Base-by-base conservation (phyloP, 1,140 invertebrate genomes). In the Penaeus chinensis region DNA sequence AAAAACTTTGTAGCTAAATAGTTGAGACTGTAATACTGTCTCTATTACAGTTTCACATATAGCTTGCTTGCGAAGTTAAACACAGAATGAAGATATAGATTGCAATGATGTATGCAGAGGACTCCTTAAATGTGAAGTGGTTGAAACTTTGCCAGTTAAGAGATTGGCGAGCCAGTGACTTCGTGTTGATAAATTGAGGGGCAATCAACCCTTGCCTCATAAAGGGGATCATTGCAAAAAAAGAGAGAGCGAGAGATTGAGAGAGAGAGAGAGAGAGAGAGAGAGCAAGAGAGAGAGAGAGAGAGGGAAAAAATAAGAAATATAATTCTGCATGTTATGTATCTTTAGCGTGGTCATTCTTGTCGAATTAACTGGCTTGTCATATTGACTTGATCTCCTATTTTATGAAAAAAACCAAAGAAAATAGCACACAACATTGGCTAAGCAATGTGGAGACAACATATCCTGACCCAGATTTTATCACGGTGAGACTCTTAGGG, bases 1-100 rank as follows among this genome's bases (percentile, higher is more conserved):
- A 87, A 87, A 87, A 87, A 87, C 79, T 87, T 87, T 87, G 79
- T 87, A 87, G 86, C 86, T 83, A 82, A 87, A 87, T 62, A 76
- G 81, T 42, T 76, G 86, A 82, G 69, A 62, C 79, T 79, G 84
- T 85, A 79, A 85, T 79, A 77, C 37, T 32, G 84, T 84, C 69
- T 84, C 32, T 79, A 85, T 79, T 85, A 85, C 77, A 69, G 84
- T 79, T 85, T 85, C 76, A 85, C 76, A 79, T 80, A 85, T 79
- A 85, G 84, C 84, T 80, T 79, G 76, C 84, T 82, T 82, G 81
- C 81, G 81, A 82, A 82, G 81, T 82, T 82, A 66, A 82, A 82
- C 81, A 82, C 81, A 82, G 81, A 37, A 82, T 62, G 81, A 82
- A 22, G 81, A 69, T 82, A 82, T 82, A 82, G 81, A 82, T 65